These are phyloP conservation scores for Ophioninae sp. DNA, from an alignment of 2,888 invertebrate species.

Conservation along the genomic window DNA sequence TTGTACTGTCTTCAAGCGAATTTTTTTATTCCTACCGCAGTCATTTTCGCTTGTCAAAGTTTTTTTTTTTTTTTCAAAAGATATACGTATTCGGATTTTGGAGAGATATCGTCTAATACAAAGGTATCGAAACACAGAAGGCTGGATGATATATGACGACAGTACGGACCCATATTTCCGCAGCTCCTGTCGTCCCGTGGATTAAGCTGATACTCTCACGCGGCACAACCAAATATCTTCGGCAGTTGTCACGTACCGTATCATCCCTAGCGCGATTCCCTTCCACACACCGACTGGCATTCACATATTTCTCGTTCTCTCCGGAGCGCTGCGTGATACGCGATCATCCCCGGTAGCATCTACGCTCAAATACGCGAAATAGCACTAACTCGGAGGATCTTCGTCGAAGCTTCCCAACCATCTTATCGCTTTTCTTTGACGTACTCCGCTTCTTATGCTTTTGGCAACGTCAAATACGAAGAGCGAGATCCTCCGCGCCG, in stretches of 20 bases:
- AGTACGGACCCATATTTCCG: conserved; percentile 74
- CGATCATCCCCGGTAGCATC: conserved; percentile 45
- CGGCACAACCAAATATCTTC: conserved; percentile 71
- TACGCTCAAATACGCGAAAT: conserved; percentile 6
- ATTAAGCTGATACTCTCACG: conserved; percentile 75
- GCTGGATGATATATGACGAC: conserved; percentile 73
- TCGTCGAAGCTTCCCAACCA: conserved; percentile 29
- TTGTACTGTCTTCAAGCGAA: too few species aligned
- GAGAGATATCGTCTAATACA: conserved; percentile 29
- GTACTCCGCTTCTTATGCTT: conserved; percentile 41
- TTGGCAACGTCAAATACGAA: conserved; percentile 21
- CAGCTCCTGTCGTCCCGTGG: conserved; percentile 69
- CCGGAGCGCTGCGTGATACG: conserved; percentile 8
- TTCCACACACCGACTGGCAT: conserved; percentile 33
- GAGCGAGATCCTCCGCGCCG: conserved; percentile 11
- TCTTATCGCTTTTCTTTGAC: conserved; percentile 45
- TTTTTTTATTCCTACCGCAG: too few species aligned
- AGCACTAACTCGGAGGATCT: conserved; percentile 29
- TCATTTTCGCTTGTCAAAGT: too few species aligned
- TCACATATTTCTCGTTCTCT: conserved; percentile 31
- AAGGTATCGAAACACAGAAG: conserved; percentile 67
- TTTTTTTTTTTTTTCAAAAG: too few species aligned
- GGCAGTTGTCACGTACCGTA: conserved; percentile 74
- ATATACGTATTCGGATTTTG: too few species aligned
- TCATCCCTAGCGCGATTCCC: conserved; percentile 40